Evolutionary conservation across 2,113 vertebrate species (phyloP), one percentile per base, ranked within the genome.

Genomic region (Prochilodus magdalenae): DNA sequence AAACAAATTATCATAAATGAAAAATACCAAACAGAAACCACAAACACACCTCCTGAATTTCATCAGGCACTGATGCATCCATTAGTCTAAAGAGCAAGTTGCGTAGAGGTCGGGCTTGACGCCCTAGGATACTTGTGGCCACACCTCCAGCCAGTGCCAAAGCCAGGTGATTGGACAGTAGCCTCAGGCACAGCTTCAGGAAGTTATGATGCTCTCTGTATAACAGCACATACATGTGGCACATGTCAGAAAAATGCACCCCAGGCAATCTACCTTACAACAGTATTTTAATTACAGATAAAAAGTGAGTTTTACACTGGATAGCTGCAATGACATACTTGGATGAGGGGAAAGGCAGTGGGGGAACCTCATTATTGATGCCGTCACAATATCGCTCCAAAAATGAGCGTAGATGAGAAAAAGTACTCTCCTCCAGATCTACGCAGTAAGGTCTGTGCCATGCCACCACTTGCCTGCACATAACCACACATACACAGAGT

Each of bases 391-490:
- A 99, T 91, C 95, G 94, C 88, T 99, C 98, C 1, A 99, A 94
- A 87, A 99, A 99, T 69, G 95, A 97, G 76, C 98, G 95, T 24
- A 99, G 91, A 81, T 99, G 97, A 0, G 96, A 94, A 88, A 99
- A 99, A 12, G 98, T 99, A 83, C 98, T 99, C 91, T 99, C 98
- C 89, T 99, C 98, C 84, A 99, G 94, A 89, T 99, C 98, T 0
- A 99, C 98, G 65, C 98, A 99, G 78, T 98, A 99, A 36, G 98
- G 97, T 82, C 98, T 92, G 87, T 99, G 98, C 98, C 98, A 99
- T 0, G 98, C 98, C 83, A 99, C 98, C 82, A 99, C 95, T 86
- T 99, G 98, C 77, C 97, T 98, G 87, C 55, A 44, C 29, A 74
- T 59, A 88, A 30, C 70, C 24, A 85, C 51, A 79, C 15, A 67